Evolutionary conservation across 2,797 vertebrate genomes (phyloP), one percentile per base, ranked within the genome.

Genomic region (Euphonia xanthogaster): DNA sequence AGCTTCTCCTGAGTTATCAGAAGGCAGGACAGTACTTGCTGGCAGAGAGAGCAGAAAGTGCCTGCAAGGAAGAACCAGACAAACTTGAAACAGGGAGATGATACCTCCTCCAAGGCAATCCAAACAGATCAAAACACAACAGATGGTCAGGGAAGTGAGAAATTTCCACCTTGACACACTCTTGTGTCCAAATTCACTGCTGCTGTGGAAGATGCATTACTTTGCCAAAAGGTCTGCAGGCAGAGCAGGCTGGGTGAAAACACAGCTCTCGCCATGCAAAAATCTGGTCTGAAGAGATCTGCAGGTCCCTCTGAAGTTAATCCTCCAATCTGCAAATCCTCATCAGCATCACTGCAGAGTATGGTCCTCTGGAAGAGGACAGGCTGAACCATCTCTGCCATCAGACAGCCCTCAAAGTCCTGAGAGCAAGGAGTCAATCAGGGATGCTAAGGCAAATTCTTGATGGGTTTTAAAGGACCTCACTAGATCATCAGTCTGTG

Each of bases 401-500:
- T 39, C 50, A 93, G 17, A 55, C 18, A 57, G 66, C 27, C 72
- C 61, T 40, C 45, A 6, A 74, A 77, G 31, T 77, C 65, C 24
- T 67, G 18, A 80, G 9, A 57, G 39, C 42, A 76, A 62, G n/a
- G 5, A 86, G 16, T 39, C 58, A 82, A 7, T 55, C 21, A 39
- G n/a, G 30, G 28, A 47, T n/a, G 8, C 37, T 42, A 73, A 44
- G 25, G 58, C 12, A 4, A 33, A 22, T 90, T 84, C 54, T 20
- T 62, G 68, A 48, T 10, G 28, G 23, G 14, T 65, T 88, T 84
- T 65, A 90, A 88, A 95, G 80, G 39, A 75, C n/a, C 28, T 55
- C 4, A 1, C 24, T 53, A 84, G 39, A 77, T 25, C 21, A 65
- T 40, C 47, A 78, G 24, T 40, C 47, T 60, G 9, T 50, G 87